Evolutionary conservation across 1,140 invertebrate genomes (phyloP), one percentile per base, ranked within the genome.

Genomic region (Protaetia brevitarsis): DNA sequence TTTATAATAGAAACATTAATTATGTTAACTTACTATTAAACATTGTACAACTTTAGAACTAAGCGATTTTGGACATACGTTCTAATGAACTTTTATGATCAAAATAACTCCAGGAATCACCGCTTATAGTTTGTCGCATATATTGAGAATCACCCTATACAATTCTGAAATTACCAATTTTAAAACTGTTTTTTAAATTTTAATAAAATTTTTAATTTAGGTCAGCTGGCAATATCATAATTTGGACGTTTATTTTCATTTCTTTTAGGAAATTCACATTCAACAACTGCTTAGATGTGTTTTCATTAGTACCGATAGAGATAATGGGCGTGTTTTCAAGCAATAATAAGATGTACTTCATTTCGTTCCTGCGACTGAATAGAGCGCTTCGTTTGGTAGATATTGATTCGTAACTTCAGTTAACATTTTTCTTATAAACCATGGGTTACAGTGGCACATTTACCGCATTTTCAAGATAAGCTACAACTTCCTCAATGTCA

Each of bases 381-480:
- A 65, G 64, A 60, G 23, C 41, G 3, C 10, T 59, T 6, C 13
- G 64, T 4, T 11, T 65, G 64, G 64, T 65, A 45, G 45, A 26
- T n/a, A 34, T n/a, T 34, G n/a, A 34, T 34, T 34, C 26, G 57
- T 59, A 59, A 29, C 3, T 21, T 2, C 16, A n/a, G 2, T 21
- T 19, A 3, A 19, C 2, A 21, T 19, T 19, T 6, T 59, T 59
- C 6, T 59, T 66, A 29, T 29, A n/a, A n/a, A n/a, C n/a, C n/a
- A n/a, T n/a, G n/a, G n/a, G n/a, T n/a, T n/a, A n/a, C n/a, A 66
- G 65, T 66, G 65, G 57, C 60, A 56, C 37, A 61, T 66, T 6
- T 51, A 61, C 45, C 65, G 19, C 13, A 45, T 61, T n/a, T 66
- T 66, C 28, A 66, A 60, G 8, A 36, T 61, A 28, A 61, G 29